These are phyloP conservation scores for Xanthostigma xanthostigma DNA, from an alignment of 2,888 invertebrate species.

Conservation along the genomic window DNA sequence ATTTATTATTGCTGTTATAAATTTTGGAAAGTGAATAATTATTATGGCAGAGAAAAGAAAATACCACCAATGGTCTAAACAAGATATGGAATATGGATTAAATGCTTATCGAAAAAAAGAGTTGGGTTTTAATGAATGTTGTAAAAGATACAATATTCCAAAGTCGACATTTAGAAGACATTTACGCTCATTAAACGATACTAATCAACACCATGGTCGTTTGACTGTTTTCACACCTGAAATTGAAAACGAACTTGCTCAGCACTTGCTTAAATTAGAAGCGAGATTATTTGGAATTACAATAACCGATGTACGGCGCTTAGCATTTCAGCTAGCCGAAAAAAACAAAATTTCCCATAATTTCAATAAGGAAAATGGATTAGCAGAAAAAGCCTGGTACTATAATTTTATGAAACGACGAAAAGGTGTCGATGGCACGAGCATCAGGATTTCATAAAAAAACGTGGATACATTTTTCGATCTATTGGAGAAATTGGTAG, in stretches of 20 bases:
- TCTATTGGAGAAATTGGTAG: constrained; percentile 11
- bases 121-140: constrained; percentile 8
- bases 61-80: constrained; percentile 8
- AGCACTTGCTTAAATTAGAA: constrained; percentile 11
- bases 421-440: constrained; percentile 12
- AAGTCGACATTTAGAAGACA: constrained; percentile 11
- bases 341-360: constrained; percentile 6
- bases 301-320: constrained; percentile 6
- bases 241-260: constrained; percentile 10
- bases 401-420: constrained; percentile 11
- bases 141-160: constrained; percentile 10
- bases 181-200: constrained; percentile 8
- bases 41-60: constrained; percentile 1
- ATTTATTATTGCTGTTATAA: not conserved
- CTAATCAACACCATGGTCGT: constrained; percentile 7
- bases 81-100: constrained; percentile 9
- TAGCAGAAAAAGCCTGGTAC: constrained; percentile 9
- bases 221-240: constrained; percentile 6
- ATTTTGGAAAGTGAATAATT: not conserved
- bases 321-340: constrained; percentile 10
- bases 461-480: constrained; percentile 13
- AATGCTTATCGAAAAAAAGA: constrained; percentile 7
- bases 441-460: constrained; percentile 12
- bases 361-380: constrained; percentile 8
- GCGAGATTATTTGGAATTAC: constrained; percentile 10